Percentiles rank a stretch among this genome's conserved stretches.
Evolutionary conservation across 2,113 vertebrate genomes (phyloP).

Genomic region (Eulacestoma nigropectus): DNA sequence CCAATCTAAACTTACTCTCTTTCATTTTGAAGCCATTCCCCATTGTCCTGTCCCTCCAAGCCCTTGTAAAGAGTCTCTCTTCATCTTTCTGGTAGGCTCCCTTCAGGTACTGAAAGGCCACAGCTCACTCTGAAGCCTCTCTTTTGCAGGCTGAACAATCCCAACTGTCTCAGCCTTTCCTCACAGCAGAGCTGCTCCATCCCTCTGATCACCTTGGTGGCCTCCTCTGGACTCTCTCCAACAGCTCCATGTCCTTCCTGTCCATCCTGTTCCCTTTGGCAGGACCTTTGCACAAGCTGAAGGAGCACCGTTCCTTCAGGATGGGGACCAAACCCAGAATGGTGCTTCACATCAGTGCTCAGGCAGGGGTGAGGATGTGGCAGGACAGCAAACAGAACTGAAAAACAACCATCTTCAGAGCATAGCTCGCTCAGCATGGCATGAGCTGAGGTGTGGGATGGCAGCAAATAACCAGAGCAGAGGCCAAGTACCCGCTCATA

Average conservation of each 20-base stretch:
- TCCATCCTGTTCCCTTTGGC: background rate
- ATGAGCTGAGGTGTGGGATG: background rate
- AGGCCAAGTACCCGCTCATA: background rate
- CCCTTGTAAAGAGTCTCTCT: background rate
- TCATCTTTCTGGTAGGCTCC: background rate
- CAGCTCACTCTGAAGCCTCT: background rate
- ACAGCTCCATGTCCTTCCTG: background rate
- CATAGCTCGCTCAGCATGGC: background rate
- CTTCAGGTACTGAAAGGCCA: background rate
- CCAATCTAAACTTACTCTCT: background rate
- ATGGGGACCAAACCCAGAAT: background rate
- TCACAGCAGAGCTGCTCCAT: background rate
- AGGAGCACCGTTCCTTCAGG: background rate
- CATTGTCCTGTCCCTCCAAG: background rate
- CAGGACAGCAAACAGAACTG: background rate
- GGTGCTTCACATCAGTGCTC: background rate
- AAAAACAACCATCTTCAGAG: background rate
- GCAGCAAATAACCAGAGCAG: background rate
- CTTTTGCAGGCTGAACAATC: background rate
- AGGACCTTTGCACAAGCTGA: background rate
- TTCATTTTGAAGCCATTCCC: background rate
- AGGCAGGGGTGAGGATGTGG: background rate
- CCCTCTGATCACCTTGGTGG: background rate
- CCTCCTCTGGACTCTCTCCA: background rate
- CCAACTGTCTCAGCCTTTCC: background rate